Evolutionary conservation across 23 tunicate genomes (phyloP).

Genomic region (Clavelina lepadiformis): DNA sequence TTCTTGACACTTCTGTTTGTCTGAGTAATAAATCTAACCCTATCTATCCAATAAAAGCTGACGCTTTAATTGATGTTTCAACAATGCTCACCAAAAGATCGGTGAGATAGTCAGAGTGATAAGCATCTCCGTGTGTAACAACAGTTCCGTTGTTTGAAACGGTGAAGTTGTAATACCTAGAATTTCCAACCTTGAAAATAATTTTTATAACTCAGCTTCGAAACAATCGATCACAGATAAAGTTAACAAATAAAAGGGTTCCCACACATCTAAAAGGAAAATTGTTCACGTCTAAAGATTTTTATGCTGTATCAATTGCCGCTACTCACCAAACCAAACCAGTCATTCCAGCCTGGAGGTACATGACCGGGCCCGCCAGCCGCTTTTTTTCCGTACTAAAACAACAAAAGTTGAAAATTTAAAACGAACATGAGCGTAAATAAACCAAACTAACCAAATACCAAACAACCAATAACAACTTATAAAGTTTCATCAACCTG

Average conservation of each 20-base stretch:
- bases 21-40: too few species aligned
- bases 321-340: slow-evolving; percentile 95
- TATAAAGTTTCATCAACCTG: not conserved
- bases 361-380: slow-evolving; percentile 85
- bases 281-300: too few species aligned
- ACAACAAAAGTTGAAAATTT: not conserved
- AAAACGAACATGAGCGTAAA: not conserved
- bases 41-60: too few species aligned
- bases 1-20: too few species aligned
- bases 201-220: too few species aligned
- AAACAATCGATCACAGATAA: too few species aligned
- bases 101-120: slow-evolving; percentile 77
- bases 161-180: slow-evolving; percentile 92
- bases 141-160: slow-evolving; percentile 76
- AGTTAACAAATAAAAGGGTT: too few species aligned
- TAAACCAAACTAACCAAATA: not conserved
- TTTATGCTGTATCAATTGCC: too few species aligned
- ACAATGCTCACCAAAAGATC: slow-evolving; percentile 58
- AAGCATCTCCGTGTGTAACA: slow-evolving; percentile 69
- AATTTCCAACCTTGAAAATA: slow-evolving; percentile 85
- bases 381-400: slow-evolving; percentile 59
- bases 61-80: not conserved
- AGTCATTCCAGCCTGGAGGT: slow-evolving; percentile 92
- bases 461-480: not conserved
- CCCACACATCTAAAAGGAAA: too few species aligned